Conservation (phyloP, 2,797 vertebrate genomes). For the Chiroxiphia lanceolata region DNA sequence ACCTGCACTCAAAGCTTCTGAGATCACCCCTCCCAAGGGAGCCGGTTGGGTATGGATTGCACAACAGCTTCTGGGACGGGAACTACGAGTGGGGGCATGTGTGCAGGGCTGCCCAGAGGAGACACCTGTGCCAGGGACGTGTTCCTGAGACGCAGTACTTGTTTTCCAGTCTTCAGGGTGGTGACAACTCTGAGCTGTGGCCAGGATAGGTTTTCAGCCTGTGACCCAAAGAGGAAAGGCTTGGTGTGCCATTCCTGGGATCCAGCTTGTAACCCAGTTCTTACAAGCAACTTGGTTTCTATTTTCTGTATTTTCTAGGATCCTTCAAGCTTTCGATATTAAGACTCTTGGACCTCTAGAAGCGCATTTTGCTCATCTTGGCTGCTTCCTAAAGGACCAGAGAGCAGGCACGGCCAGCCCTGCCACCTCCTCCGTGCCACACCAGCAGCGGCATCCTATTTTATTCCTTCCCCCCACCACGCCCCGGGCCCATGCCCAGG, state of each 20-base stretch:
- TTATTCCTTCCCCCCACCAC: background rate
- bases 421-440: background rate
- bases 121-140: background rate
- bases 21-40: background rate
- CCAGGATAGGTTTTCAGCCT: conserved; percentile 10
- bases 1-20: background rate
- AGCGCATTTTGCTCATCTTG: background rate
- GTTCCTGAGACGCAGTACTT: background rate
- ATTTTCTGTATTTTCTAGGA: background rate
- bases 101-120: background rate
- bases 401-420: background rate
- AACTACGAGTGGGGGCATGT: background rate
- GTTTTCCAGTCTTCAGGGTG: conserved; percentile 34
- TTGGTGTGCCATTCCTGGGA: background rate
- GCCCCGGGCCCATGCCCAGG: background rate
- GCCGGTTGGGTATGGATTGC: background rate
- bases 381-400: background rate
- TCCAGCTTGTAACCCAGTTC: background rate
- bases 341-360: background rate
- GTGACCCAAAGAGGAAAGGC: background rate
- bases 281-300: background rate
- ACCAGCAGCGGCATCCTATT: background rate
- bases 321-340: background rate
- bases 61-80: background rate
- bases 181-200: background rate